These are phyloP conservation scores for Mycalesis mineus DNA, from an alignment of 2,888 invertebrate genomes.

Conservation along the genomic window DNA sequence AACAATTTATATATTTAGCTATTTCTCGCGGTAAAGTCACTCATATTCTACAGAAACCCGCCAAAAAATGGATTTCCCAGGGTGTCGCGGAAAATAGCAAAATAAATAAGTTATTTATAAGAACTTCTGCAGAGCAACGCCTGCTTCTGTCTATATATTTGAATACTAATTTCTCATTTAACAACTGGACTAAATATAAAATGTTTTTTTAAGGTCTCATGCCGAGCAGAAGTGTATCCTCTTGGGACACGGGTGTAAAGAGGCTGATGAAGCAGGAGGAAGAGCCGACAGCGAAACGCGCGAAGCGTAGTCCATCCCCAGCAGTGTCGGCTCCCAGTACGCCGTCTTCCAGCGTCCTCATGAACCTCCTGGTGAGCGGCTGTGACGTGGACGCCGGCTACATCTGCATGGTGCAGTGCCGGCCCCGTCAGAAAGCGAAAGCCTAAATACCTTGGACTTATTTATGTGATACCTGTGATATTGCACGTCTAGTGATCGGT, in stretches of 20 bases:
- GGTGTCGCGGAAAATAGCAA: too few relatives aligned
- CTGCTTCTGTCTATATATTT: too few relatives aligned
- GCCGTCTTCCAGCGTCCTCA: conserved; percentile 88
- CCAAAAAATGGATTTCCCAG: too few relatives aligned
- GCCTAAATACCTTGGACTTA: conserved; percentile 46
- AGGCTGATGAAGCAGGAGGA: conserved; percentile 64
- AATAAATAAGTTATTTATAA: too few relatives aligned
- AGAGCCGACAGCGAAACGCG: conserved; percentile 61
- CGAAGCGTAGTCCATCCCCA: conserved; percentile 64
- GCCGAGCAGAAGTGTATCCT: conserved; percentile 57
- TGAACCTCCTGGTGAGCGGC: conserved; percentile 96
- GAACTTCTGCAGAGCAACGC: too few relatives aligned
- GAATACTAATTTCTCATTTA: too few relatives aligned
- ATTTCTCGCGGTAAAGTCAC: too few relatives aligned
- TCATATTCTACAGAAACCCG: too few relatives aligned
- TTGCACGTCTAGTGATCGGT: conserved; percentile 71
- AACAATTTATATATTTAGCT: too few relatives aligned
- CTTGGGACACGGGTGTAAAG: conserved; percentile 65
- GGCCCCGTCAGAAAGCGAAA: conserved; percentile 74
- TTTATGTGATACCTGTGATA: conserved; percentile 62
- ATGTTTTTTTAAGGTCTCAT: conserved; percentile 61
- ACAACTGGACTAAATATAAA: too few relatives aligned
- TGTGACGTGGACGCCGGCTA: conserved; percentile 96
- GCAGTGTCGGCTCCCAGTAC: conserved; percentile 49
- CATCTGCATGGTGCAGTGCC: conserved; percentile 87